A percentile compares a stretch with the other conserved stretches of the same genome.
Conservation (phyloP, 2,888 invertebrate species). For the Cetonia aurata region DNA sequence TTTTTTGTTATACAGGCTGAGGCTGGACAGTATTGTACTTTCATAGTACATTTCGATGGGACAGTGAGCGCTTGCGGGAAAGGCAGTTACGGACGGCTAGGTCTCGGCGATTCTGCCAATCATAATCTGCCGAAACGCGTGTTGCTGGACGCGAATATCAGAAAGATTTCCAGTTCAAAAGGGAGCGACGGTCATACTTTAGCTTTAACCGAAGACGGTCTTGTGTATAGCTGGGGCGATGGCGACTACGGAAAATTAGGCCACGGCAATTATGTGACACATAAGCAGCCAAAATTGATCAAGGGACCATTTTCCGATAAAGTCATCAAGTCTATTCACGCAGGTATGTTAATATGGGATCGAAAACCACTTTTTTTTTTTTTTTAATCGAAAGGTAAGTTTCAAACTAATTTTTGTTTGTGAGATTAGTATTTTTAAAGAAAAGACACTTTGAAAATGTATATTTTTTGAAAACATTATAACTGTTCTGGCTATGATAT, state of each 20-base stretch:
- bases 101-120: slow-evolving; percentile 74
- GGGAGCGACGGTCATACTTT: slow-evolving; percentile 73
- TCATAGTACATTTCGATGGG: slow-evolving; percentile 72
- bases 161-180: slow-evolving; percentile 70
- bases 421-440: too few relatives aligned
- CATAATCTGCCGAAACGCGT: slow-evolving; percentile 71
- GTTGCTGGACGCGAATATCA: slow-evolving; percentile 68
- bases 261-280: slow-evolving; percentile 69
- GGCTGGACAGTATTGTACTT: slow-evolving; percentile 76
- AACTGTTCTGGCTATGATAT: too few relatives aligned
- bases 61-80: slow-evolving; percentile 74
- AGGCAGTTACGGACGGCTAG: slow-evolving; percentile 75
- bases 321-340: slow-evolving; percentile 68
- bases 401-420: too few relatives aligned
- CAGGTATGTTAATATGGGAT: slow-evolving; percentile 61
- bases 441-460: too few relatives aligned
- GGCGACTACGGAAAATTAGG: slow-evolving; percentile 73
- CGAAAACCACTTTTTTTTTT: too few relatives aligned
- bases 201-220: slow-evolving; percentile 69
- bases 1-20: slow-evolving; percentile 66
- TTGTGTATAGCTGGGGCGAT: slow-evolving; percentile 72
- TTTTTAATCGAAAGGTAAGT: too few relatives aligned
- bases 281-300: slow-evolving; percentile 70
- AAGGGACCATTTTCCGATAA: slow-evolving; percentile 67
- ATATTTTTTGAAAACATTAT: too few relatives aligned